Conservation (phyloP, 2,797 vertebrate species). For the Macropus fuliginosus region DNA sequence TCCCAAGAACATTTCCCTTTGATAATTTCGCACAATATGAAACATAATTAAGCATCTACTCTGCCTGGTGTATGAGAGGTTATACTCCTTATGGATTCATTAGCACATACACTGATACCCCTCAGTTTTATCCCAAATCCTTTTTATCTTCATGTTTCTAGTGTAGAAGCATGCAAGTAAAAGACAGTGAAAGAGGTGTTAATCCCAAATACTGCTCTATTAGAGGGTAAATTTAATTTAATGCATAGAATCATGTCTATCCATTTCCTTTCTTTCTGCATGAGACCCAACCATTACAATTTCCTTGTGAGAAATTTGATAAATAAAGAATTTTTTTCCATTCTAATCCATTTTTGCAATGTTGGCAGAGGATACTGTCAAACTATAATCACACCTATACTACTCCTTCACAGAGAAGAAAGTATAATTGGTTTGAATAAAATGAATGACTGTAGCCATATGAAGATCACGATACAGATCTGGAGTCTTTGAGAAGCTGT, state of each 20-base stretch:
- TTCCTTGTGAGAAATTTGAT: conserved; percentile 34
- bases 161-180: not conserved
- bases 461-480: not conserved
- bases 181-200: not conserved
- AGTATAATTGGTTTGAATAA: not conserved
- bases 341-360: not conserved
- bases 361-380: not conserved
- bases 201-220: not conserved
- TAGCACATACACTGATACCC: not conserved
- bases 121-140: not conserved
- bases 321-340: not conserved
- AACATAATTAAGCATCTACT: conserved; percentile 7
- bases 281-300: not conserved
- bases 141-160: conserved; percentile 26
- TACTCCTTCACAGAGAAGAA: not conserved
- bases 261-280: not conserved
- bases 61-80: not conserved
- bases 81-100: conserved; percentile 28
- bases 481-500: not conserved
- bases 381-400: not conserved
- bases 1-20: conserved; percentile 1
- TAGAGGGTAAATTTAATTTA: conserved; percentile 21
- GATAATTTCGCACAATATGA: conserved; percentile 6
- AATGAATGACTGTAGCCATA: conserved; percentile 17
- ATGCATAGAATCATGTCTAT: not conserved